Conservation (phyloP, 2,113 vertebrate species). For the Hippocampus guttulatus region DNA sequence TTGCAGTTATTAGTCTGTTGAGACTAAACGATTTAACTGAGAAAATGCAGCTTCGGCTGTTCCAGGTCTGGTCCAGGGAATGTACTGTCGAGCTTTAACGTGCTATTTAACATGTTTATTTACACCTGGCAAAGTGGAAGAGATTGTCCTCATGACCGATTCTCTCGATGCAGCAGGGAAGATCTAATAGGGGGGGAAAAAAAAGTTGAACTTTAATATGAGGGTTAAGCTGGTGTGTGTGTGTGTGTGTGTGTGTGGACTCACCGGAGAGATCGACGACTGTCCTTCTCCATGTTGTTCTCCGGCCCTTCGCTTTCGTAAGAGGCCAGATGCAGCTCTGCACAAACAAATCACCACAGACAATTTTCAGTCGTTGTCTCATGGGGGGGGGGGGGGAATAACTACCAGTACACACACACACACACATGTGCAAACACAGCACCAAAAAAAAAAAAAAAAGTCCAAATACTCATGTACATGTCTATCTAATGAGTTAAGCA, state of each 20-base stretch:
- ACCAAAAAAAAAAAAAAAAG: too few species aligned
- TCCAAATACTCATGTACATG: neutral
- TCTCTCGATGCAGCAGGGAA: conserved; percentile 68
- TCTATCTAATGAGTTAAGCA: neutral
- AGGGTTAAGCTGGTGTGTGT: too few species aligned
- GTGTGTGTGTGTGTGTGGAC: conserved; percentile 14
- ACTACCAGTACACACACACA: too few species aligned
- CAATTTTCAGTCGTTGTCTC: neutral
- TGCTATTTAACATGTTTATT: conserved; percentile 5
- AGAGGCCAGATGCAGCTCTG: conserved; percentile 91
- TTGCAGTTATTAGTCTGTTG: neutral
- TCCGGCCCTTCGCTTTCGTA: conserved; percentile 95
- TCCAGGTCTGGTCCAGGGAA: conserved; percentile 1
- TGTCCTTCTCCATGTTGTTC: conserved; percentile 93
- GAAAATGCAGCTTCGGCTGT: conserved; percentile 7
- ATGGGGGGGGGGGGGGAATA: too few species aligned
- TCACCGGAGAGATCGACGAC: conserved; percentile 91
- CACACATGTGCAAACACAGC: neutral
- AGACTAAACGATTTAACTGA: neutral
- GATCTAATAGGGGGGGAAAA: conserved; percentile 42
- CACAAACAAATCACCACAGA: conserved; percentile 37
- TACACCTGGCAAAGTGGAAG: conserved; percentile 21
- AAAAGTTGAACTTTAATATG: neutral
- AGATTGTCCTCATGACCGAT: conserved; percentile 45
- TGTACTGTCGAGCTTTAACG: conserved; percentile 21